Conservation (phyloP, 2,888 invertebrate species). For the Pollenia labialis region DNA sequence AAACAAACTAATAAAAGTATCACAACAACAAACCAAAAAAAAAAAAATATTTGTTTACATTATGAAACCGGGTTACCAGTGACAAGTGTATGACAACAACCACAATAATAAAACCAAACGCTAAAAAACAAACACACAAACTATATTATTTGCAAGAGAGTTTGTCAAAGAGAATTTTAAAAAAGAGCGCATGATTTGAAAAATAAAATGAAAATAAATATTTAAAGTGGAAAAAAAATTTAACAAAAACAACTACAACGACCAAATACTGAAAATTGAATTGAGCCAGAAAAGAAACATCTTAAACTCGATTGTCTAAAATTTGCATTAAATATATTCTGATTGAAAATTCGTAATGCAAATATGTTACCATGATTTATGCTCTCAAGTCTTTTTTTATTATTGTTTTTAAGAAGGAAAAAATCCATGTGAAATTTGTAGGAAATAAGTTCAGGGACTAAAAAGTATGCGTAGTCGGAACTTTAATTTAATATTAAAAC, state of each 20-base stretch:
- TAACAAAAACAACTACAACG: slow-evolving; percentile 49
- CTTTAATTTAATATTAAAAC: background rate
- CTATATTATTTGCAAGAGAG: background rate
- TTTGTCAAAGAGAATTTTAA: background rate
- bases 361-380: slow-evolving; percentile 22
- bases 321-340: slow-evolving; percentile 52
- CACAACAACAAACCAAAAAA: slow-evolving; percentile 37
- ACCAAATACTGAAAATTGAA: slow-evolving; percentile 34
- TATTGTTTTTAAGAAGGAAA: background rate
- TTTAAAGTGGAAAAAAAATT: slow-evolving; percentile 24
- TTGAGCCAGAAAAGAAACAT: slow-evolving; percentile 37
- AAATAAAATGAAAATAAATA: slow-evolving; percentile 17
- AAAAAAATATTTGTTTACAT: slow-evolving; percentile 66
- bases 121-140: slow-evolving; percentile 24
- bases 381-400: too few species aligned
- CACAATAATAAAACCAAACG: slow-evolving; percentile 30
- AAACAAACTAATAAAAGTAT: slow-evolving; percentile 44
- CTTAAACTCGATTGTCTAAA: slow-evolving; percentile 31
- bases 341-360: slow-evolving; percentile 25
- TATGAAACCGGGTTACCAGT: slow-evolving; percentile 73
- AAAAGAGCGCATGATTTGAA: slow-evolving; percentile 62
- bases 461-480: background rate
- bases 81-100: slow-evolving; percentile 64
- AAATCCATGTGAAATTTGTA: too few species aligned
- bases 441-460: background rate